Conservation (phyloP, 2,797 vertebrate genomes). For the Gastrophryne carolinensis region DNA sequence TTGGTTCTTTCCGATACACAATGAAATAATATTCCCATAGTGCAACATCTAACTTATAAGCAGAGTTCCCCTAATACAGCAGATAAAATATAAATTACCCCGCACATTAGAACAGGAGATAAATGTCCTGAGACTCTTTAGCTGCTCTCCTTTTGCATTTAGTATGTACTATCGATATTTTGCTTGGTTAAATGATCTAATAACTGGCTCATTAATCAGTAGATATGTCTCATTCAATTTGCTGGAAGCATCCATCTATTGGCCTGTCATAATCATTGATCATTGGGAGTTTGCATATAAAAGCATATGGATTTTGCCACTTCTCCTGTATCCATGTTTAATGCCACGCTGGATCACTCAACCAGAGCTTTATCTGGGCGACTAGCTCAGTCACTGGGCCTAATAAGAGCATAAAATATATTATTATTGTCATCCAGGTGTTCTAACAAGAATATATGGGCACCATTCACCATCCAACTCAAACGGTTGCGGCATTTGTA, state of each 20-base stretch:
- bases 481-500: too few species aligned
- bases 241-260: not conserved
- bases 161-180: conserved; percentile 12
- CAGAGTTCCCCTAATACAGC: too few species aligned
- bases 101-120: not conserved
- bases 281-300: conserved; percentile 2
- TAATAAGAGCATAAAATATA: not conserved
- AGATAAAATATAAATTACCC: not conserved
- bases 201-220: conserved; percentile 41
- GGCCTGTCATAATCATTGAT: conserved; percentile 35
- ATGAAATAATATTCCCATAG: too few species aligned
- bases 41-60: too few species aligned
- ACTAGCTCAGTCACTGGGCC: not conserved
- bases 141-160: conserved; percentile 7
- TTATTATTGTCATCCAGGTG: too few species aligned
- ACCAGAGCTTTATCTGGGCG: not conserved
- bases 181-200: conserved; percentile 25
- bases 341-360: conserved; percentile 6
- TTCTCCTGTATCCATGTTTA: not conserved
- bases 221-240: not conserved
- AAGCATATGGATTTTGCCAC: conserved; percentile 4
- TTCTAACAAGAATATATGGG: not conserved
- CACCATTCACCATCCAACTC: too few species aligned
- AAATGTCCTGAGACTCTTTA: not conserved
- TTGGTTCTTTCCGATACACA: too few species aligned